phyloP scores from a whole-genome alignment of 2,888 invertebrate genomes.

The Nomada fucata region DNA sequence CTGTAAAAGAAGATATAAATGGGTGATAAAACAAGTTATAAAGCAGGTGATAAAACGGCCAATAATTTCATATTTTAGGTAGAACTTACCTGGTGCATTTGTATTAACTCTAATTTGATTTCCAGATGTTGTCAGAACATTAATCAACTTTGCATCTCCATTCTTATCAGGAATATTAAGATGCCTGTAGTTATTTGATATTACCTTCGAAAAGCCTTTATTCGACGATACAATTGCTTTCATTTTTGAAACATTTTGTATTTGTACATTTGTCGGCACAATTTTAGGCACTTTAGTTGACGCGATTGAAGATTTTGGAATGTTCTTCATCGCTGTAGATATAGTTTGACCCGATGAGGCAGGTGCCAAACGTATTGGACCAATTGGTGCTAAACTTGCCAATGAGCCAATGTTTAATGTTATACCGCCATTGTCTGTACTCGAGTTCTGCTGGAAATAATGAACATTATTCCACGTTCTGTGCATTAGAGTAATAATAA shows the following conservation, averaged over 20 bases:
- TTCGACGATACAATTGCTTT: slow-evolving; percentile 75
- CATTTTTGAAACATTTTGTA: slow-evolving; percentile 74
- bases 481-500: background rate
- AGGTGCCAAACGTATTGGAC: slow-evolving; percentile 81
- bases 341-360: slow-evolving; percentile 63
- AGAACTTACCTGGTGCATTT: slow-evolving; percentile 66
- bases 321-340: slow-evolving; percentile 53
- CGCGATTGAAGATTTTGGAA: slow-evolving; percentile 51
- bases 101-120: slow-evolving; percentile 73
- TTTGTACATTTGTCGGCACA: slow-evolving; percentile 63
- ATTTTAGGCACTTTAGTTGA: slow-evolving; percentile 74
- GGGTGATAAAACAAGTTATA: background rate
- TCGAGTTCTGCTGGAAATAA: slow-evolving; percentile 67
- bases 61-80: background rate
- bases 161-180: slow-evolving; percentile 68
- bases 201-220: slow-evolving; percentile 74
- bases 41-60: background rate
- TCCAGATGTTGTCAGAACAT: slow-evolving; percentile 68
- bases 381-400: slow-evolving; percentile 82
- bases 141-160: slow-evolving; percentile 71
- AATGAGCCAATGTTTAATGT: slow-evolving; percentile 83
- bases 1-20: slow-evolving; percentile 33
- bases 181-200: slow-evolving; percentile 74
- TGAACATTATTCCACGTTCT: background rate
- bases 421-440: slow-evolving; percentile 79